Evolutionary conservation across 2,888 invertebrate species (phyloP).

Genomic region (Oasisia sp.): DNA sequence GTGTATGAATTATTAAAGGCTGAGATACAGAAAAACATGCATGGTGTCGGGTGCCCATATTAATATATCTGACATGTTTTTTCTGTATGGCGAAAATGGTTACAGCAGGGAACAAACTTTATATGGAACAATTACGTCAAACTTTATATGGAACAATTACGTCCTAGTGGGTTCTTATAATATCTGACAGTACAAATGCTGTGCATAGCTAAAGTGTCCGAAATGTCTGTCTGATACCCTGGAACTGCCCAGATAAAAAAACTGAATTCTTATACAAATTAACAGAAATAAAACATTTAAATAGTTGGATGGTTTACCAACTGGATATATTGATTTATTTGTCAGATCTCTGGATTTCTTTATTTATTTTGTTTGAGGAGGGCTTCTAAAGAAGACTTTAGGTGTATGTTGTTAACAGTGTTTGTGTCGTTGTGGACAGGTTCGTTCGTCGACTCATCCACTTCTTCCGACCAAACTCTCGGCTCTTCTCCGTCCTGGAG

Average conservation of each 20-base stretch:
- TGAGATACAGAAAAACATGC: too few species aligned
- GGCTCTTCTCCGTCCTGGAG: conserved; percentile 87
- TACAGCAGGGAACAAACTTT: too few species aligned
- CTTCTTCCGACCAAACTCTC: conserved; percentile 87
- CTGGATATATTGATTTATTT: background rate
- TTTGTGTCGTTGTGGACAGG: conserved; percentile 48
- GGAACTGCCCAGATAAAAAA: background rate
- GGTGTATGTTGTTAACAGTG: background rate
- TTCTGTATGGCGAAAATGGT: too few species aligned
- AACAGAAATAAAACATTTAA: background rate
- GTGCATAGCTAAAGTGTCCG: too few species aligned
- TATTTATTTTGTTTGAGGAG: background rate
- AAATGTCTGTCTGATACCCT: too few species aligned
- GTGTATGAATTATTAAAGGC: background rate
- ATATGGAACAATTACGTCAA: too few species aligned
- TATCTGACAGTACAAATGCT: too few species aligned
- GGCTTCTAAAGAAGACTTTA: background rate
- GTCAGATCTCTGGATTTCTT: background rate
- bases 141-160: too few species aligned
- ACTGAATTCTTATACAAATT: background rate
- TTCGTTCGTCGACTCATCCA: conserved; percentile 83
- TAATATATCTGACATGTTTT: too few species aligned
- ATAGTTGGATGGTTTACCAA: background rate
- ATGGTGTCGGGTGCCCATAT: too few species aligned
- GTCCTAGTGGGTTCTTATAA: too few species aligned